phyloP scores from a whole-genome alignment of 2,888 invertebrate genomes.

The Lepidocyrtinus sp. region DNA sequence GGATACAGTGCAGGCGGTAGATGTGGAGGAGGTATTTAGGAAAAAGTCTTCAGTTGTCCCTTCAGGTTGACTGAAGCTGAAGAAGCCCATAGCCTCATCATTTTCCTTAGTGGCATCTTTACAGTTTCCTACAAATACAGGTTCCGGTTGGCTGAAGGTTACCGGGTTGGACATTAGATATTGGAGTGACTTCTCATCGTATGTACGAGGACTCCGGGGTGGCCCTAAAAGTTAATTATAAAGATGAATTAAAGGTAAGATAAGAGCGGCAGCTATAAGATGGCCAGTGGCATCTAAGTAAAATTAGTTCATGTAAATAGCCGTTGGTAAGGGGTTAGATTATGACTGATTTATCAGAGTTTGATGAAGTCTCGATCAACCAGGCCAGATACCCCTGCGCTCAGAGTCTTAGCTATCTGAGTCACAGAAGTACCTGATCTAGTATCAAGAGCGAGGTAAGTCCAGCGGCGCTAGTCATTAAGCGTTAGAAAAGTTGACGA shows the following conservation, averaged over 20 bases:
- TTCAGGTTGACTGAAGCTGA: conserved; percentile 67
- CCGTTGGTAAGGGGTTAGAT: no score
- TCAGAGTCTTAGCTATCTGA: conserved; percentile 68
- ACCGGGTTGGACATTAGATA: conserved; percentile 41
- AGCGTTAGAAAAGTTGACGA: no score
- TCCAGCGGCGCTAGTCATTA: no score
- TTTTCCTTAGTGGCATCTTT: conserved; percentile 42
- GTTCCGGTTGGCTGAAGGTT: conserved; percentile 39
- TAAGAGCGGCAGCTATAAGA: no score
- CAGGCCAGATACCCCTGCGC: conserved; percentile 64
- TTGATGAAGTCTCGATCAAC: conserved; percentile 17
- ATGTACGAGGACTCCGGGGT: no score
- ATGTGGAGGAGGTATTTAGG: conserved; percentile 59
- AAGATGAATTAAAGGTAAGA: no score
- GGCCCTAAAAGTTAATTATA: no score
- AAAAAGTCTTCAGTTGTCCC: conserved; percentile 61
- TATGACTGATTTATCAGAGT: no score
- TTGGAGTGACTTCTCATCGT: conserved; percentile 40
- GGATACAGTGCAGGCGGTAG: conserved; percentile 29
- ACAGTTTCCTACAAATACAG: conserved; percentile 29
- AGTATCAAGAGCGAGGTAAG: conserved; percentile 35
- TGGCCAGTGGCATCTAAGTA: no score
- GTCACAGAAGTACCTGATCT: conserved; percentile 70
- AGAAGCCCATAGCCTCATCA: conserved; percentile 46
- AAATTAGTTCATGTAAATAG: no score